Evolutionary conservation across 2,888 invertebrate species (phyloP).

Genomic region (Tuberolachnus salignus): DNA sequence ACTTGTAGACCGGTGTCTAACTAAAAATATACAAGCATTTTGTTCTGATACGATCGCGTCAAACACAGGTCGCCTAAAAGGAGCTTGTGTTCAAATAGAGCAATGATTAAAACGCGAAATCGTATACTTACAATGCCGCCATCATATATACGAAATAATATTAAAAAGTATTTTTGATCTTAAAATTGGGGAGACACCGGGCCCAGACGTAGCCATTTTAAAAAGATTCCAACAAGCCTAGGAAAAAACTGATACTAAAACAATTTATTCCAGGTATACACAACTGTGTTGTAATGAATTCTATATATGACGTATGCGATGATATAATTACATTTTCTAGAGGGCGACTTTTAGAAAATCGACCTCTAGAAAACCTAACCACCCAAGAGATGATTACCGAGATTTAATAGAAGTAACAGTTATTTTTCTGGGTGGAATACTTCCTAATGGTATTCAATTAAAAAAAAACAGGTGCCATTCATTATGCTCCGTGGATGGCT

Average conservation of each 20-base stretch:
- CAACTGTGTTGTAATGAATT: background rate
- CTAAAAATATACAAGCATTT: too few species aligned
- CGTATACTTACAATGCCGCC: too few species aligned
- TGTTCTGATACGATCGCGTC: too few species aligned
- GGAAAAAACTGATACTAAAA: slow-evolving; percentile 9
- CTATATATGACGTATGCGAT: slow-evolving; percentile 18
- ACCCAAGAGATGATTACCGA: slow-evolving; percentile 23
- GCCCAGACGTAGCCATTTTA: background rate
- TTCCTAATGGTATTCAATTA: slow-evolving; percentile 57
- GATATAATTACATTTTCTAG: slow-evolving; percentile 16
- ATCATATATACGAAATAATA: too few species aligned
- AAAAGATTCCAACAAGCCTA: slow-evolving; percentile 21
- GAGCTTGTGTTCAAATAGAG: too few species aligned
- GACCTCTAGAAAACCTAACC: background rate
- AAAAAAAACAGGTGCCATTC: slow-evolving; percentile 59
- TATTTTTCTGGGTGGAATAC: slow-evolving; percentile 59
- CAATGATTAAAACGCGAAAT: too few species aligned
- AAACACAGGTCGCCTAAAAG: too few species aligned
- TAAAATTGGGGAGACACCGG: too few species aligned
- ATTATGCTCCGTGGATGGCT: slow-evolving; percentile 60
- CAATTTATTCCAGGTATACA: background rate
- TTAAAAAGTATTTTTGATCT: too few species aligned
- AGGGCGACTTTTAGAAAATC: background rate
- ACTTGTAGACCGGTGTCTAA: too few species aligned
- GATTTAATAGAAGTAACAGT: slow-evolving; percentile 59